Base-by-base conservation (phyloP, 2,797 vertebrate genomes). In the Sebastes kiyomatsui region DNA sequence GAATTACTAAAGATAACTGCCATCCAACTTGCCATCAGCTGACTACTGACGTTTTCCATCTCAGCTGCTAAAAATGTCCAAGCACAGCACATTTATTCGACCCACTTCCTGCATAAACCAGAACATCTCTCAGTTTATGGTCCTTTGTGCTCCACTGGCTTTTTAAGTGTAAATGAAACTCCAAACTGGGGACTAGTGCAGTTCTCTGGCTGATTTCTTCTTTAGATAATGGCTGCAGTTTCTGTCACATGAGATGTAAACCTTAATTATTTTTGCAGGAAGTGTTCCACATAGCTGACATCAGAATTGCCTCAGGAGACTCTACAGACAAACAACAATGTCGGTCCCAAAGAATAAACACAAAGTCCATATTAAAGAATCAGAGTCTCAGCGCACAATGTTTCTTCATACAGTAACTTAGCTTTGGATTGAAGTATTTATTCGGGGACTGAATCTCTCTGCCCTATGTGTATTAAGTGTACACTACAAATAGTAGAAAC, bases 111-210 rank as follows among this genome's bases (percentile, higher is more conserved):
- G 38, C 61, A 65, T 58, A 60, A 62, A 72, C 6, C 66, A 59
- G 30, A 77, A 28, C 46, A 67, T 35, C 7, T 16, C 22, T 65
- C 62, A 18, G 49, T 81, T 28, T 20, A 55, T 7, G 32, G n/a
- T 52, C 49, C 13, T 78, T 69, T 22, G 9, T 66, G 27, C 52
- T 71, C 49, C 52, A 23, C 28, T 4, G 1, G 64, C 56, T 64
- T 71, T 61, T 67, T 54, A 62, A 72, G 69, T 80, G 59, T 62
- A 80, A 82, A 67, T 81, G 14, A 82, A 72, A 72, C 35, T 76
- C 1, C 1, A 72, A 25, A 12, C 54, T 32, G 58, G 49, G 16
- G 61, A 65, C 42, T 1, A 16, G 13, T 28, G 60, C 49, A 56
- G 42, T 14, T 61, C 56, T 16, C 10, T 22, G 27, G 7, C 23